A percentile compares a stretch with the other conserved stretches of the same genome.
Conservation (phyloP, 2,888 invertebrate species). For the Auanema freiburgensis region DNA sequence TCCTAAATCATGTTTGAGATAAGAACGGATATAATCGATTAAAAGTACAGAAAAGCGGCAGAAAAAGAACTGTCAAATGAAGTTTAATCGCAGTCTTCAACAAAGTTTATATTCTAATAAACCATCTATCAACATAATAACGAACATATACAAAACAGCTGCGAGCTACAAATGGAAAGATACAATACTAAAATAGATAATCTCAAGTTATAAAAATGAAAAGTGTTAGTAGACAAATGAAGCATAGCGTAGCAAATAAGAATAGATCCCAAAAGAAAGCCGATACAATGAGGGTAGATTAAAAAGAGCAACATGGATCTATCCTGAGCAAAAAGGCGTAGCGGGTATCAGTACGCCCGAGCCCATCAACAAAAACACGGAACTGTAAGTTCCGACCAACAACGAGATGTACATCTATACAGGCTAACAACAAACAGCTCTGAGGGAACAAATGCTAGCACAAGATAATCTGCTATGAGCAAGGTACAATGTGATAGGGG, state of each 20-base stretch:
- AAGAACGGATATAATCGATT: neutral
- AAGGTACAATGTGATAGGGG: neutral
- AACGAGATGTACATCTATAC: conserved; percentile 25
- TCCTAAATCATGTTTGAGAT: conserved; percentile 7
- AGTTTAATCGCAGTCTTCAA: neutral
- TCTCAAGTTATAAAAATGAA: neutral
- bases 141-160: conserved; percentile 21
- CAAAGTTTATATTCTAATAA: conserved; percentile 13
- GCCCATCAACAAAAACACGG: conserved; percentile 15
- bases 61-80: conserved; percentile 5
- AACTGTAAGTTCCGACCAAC: conserved; percentile 19
- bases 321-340: conserved; percentile 19
- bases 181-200: too few relatives aligned
- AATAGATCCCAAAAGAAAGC: conserved; percentile 10
- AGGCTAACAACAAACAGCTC: conserved; percentile 21
- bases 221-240: conserved; percentile 6
- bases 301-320: conserved; percentile 11
- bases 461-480: conserved; percentile 9
- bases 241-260: conserved; percentile 8
- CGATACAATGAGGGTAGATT: conserved; percentile 10
- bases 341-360: conserved; percentile 3
- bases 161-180: too few relatives aligned
- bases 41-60: conserved; percentile 4
- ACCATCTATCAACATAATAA: conserved; percentile 18
- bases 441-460: conserved; percentile 16